Evolutionary conservation across 1,140 invertebrate genomes (phyloP).

Genomic region (Panagrolaimus sp.): DNA sequence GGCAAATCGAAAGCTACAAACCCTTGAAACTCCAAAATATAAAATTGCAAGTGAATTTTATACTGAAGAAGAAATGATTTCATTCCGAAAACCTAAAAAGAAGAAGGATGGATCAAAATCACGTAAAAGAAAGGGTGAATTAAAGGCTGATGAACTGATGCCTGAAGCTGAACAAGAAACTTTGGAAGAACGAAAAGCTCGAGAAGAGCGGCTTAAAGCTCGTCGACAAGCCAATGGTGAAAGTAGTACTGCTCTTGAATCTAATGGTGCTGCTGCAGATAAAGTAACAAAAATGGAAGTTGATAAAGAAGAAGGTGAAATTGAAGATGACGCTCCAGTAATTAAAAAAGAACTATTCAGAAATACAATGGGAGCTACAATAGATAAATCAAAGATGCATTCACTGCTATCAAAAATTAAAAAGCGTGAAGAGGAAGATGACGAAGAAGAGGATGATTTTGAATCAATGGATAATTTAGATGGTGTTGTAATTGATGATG

Average conservation of each 20-base stretch:
- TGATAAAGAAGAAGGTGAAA: conserved; percentile 42
- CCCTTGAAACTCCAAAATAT: conserved; percentile 66
- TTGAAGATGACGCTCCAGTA: conserved; percentile 22
- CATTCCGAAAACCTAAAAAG: conserved; percentile 89
- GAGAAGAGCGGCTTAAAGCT: background rate
- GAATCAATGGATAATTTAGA: conserved; percentile 22
- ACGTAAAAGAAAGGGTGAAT: conserved; percentile 39
- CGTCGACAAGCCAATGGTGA: background rate
- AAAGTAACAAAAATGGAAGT: background rate
- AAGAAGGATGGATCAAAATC: conserved; percentile 66
- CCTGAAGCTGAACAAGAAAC: conserved; percentile 49
- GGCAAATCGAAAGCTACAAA: conserved; percentile 54
- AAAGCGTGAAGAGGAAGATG: conserved; percentile 10
- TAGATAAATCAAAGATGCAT: conserved; percentile 20
- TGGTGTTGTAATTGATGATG: conserved; percentile 39
- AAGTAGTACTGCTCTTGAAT: background rate
- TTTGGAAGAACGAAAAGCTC: conserved; percentile 35
- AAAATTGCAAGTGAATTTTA: conserved; percentile 81
- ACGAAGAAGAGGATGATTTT: conserved; percentile 20
- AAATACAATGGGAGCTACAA: conserved; percentile 27
- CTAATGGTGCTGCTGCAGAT: background rate
- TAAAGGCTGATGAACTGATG: conserved; percentile 65
- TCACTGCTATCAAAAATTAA: conserved; percentile 12
- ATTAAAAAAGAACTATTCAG: conserved; percentile 13
- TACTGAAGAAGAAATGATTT: conserved; percentile 67